Evolutionary conservation across 2,888 invertebrate genomes (phyloP), one percentile per base, ranked within the genome.

Genomic region (Synanthedon formicaeformis): DNA sequence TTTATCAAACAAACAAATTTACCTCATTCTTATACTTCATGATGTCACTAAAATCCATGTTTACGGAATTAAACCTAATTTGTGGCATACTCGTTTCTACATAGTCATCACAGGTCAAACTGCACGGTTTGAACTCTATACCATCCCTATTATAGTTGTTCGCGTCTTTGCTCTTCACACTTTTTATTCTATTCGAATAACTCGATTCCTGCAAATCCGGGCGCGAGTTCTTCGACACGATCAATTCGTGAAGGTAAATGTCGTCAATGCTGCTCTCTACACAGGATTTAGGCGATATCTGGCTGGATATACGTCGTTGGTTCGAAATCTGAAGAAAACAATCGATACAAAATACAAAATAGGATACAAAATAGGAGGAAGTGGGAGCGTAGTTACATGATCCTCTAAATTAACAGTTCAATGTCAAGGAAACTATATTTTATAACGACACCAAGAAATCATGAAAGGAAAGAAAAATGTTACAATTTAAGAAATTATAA

Each of bases 261-360:
- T 81, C 69, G 51, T 82, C 78, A 41, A 75, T 73, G 56, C 65
- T 75, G 55, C 57, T 64, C 51, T 84, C 81, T 10, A 65, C 55
- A 1, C 66, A 59, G 55, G 64, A 73, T 68, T 72, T 77, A 27
- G 80, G 65, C 45, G 75, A 74, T 50, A 69, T 61, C 57, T 80
- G 79, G 66, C 82, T 86, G 13, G 80, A 87, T 66, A 86, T 81
- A 55, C 78, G 84, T 52, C 87, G 76, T 52, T 67, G 73, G 57
- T 68, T 75, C 34, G 83, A 61, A 53, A 79, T 79, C 87, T 87
- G 71, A 52, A 75, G 79, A 57, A 4, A 56, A 53, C 54, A 63
- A 52, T 34, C 12, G 12, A 16, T 50, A 50, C 34, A 34, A n/a
- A 23, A n/a, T n/a, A n/a, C n/a, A n/a, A n/a, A n/a, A n/a, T n/a